These are phyloP conservation scores for Planiliza haematocheilus DNA, from an alignment of 2,113 vertebrate species.

Conservation along the genomic window DNA sequence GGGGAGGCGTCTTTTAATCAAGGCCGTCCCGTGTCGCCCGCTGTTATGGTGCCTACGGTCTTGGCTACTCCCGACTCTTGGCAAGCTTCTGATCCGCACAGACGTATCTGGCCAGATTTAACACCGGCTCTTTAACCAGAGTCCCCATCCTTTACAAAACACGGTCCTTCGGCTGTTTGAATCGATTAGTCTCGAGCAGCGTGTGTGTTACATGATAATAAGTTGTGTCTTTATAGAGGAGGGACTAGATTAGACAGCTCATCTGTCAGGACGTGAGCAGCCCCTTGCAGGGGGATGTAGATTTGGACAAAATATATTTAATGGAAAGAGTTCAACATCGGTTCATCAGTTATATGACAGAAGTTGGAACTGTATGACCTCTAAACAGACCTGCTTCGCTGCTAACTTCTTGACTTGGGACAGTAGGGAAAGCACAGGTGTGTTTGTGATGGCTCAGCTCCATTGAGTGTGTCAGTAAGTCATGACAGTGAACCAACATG, in stretches of 20 bases:
- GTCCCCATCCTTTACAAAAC: slow-evolving; percentile 20
- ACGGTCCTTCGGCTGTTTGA: slow-evolving; percentile 43
- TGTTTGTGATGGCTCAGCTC: no score
- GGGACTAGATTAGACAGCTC: slow-evolving; percentile 10
- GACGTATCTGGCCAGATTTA: slow-evolving; percentile 14
- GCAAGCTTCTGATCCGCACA: slow-evolving; percentile 13
- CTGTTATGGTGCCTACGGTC: slow-evolving; percentile 27
- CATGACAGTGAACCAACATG: no score
- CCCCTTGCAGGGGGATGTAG: slow-evolving; percentile 1
- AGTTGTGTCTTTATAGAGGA: slow-evolving; percentile 12
- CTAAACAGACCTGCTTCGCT: no score
- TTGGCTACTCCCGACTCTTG: slow-evolving; percentile 32
- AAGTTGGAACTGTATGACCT: no score
- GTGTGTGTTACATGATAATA: slow-evolving; percentile 14
- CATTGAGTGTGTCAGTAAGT: no score
- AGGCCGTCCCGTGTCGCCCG: neutral
- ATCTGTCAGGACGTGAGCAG: slow-evolving; percentile 15
- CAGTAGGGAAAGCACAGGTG: no score
- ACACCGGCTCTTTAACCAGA: slow-evolving; percentile 22
- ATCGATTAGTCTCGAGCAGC: slow-evolving; percentile 29
- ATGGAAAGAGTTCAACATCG: neutral
- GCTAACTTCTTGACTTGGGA: no score
- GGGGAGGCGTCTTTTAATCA: neutral
- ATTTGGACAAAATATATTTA: slow-evolving; percentile 12
- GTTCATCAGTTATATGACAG: neutral